Evolutionary conservation across 2,888 invertebrate genomes (phyloP).

Genomic region (Iselma pallidipennis): DNA sequence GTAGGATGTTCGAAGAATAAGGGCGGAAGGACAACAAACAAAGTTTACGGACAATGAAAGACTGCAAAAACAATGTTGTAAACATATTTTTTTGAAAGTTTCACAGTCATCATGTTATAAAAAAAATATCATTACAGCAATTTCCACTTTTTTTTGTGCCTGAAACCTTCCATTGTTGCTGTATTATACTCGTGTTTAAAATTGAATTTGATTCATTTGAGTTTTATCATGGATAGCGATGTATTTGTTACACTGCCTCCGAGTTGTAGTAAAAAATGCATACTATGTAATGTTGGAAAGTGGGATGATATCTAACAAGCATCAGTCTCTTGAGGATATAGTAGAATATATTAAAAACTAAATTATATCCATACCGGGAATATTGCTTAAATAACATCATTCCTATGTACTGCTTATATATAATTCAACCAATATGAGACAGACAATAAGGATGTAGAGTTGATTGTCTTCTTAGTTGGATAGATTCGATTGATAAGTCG

Average conservation of each 20-base stretch:
- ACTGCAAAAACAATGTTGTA: background rate
- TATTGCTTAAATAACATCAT: too few relatives aligned
- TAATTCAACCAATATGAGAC: too few relatives aligned
- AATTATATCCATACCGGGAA: too few relatives aligned
- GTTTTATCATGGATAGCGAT: background rate
- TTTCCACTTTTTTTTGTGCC: too few relatives aligned
- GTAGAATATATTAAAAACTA: too few relatives aligned
- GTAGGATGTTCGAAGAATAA: background rate
- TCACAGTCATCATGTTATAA: too few relatives aligned
- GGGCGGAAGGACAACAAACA: background rate
- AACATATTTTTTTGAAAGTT: background rate
- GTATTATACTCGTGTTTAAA: background rate
- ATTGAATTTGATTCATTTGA: background rate
- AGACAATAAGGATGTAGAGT: too few relatives aligned
- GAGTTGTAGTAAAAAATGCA: background rate
- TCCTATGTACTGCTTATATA: too few relatives aligned
- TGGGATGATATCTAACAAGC: too few relatives aligned
- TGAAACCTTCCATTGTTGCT: background rate
- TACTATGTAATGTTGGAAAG: too few relatives aligned
- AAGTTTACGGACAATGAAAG: background rate
- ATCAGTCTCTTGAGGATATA: too few relatives aligned
- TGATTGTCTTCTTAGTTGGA: background rate
- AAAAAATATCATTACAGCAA: too few relatives aligned
- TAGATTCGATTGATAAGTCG: constrained; percentile 28
- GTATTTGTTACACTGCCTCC: background rate